Evolutionary conservation across 2,113 vertebrate species (phyloP), one percentile per base, ranked within the genome.

Genomic region (Chloebia gouldiae): DNA sequence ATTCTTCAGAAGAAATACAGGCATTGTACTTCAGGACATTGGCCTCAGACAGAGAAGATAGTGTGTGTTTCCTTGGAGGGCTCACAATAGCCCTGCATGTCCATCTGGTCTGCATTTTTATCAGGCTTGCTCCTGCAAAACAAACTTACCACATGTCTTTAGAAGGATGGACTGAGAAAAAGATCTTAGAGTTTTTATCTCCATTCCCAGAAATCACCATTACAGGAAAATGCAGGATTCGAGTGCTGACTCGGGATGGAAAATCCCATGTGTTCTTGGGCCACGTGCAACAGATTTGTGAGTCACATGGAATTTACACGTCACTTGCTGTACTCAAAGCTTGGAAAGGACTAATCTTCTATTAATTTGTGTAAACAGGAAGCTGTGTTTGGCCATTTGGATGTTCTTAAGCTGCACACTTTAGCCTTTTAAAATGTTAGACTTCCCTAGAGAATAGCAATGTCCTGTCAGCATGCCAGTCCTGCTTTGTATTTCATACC

Each of bases 281-380:
- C 73, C 90, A 77, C 65, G 91, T 61, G 94, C 81, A 88, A 89
- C 85, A 60, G 75, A 92, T 96, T 94, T 93, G 78, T 95, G 84
- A 92, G 60, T 93, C 88, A 78, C 85, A 61, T 86, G 90, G 94
- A 95, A 92, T 95, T 83, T 76, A 63, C 69, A 78, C 2, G 28
- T 96, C 82, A 86, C 71, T 94, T 73, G 54, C 63, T 94, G 79
- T 96, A 84, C 82, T 77, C 56, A 88, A 88, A 93, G 61, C 68
- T 92, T 90, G 91, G 91, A 92, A 93, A 83, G 66, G 49, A 42
- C 73, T 80, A 83, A 92, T 95, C 85, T 90, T 57, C 81, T 77
- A 54, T 76, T 94, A 93, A 94, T 92, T 85, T 92, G 65, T 92
- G 85, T 97, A 96, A 96, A 93, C 92, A 95, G 89, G 91, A 95